These are phyloP conservation scores for Dicerorhinus sumatrensis DNA, from an alignment of 2,113 vertebrate species.

Conservation along the genomic window DNA sequence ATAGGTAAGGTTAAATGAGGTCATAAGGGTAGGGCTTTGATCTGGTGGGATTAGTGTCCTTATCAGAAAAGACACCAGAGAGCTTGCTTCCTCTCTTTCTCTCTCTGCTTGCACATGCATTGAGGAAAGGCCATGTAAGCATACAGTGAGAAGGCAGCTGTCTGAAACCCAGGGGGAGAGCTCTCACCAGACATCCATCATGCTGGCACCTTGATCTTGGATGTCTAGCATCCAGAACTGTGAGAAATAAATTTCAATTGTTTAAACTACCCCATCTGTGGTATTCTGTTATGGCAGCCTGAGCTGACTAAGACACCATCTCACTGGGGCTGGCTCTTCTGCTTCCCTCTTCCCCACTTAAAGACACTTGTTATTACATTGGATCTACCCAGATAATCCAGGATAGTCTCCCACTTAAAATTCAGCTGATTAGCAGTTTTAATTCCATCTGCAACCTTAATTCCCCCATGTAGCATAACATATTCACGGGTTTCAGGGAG, in stretches of 20 bases:
- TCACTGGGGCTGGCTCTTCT: neutral
- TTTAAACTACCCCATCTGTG: neutral
- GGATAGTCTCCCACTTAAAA: slow-evolving; percentile 15
- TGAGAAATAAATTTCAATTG: neutral
- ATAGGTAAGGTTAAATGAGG: neutral
- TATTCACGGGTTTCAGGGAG: neutral
- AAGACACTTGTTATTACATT: neutral
- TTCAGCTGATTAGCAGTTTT: neutral
- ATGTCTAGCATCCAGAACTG: neutral
- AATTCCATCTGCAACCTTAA: neutral
- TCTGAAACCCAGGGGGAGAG: neutral
- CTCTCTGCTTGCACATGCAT: neutral
- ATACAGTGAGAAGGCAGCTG: neutral
- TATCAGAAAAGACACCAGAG: neutral
- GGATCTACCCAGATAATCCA: neutral
- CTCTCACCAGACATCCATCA: neutral
- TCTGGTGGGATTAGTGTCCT: neutral
- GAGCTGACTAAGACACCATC: neutral
- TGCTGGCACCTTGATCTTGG: neutral
- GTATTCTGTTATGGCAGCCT: neutral
- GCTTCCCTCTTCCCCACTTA: neutral
- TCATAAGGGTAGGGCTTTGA: neutral
- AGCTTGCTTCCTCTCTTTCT: neutral
- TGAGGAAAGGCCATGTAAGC: neutral
- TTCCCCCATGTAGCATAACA: neutral